Evolutionary conservation across 2,797 vertebrate genomes (phyloP), one percentile per base, ranked within the genome.

Genomic region (Rachycentron canadum): DNA sequence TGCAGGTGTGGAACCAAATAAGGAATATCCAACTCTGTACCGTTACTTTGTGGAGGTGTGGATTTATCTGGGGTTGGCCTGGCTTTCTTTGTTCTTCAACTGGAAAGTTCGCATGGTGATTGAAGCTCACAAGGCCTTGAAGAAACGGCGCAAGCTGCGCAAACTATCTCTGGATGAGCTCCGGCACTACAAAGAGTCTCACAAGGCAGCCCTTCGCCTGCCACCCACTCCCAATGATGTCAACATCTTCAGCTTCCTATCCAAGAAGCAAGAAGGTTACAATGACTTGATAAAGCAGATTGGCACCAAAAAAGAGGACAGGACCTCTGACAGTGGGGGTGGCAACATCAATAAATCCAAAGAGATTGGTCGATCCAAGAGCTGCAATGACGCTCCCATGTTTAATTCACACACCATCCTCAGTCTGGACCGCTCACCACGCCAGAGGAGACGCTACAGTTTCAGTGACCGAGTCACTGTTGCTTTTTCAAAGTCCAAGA

Each of bases 51-150:
- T 99, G 81, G 98, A 99, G 66, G 95, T 99, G n/a, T 99, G 98
- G 98, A 99, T 99, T 82, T 99, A 98, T 90, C 90, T 99, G 65
- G 98, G 98, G 1, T 75, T 99, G 87, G 98, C 98, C 76, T 99
- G 98, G 98, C 96, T 99, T 40, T 99, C 98, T 21, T 94, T 99
- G 49, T 99, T 99, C 79, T 97, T 99, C 85, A 99, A 98, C 89
- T 99, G 98, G 98, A 99, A 99, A 77, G 98, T 99, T 64, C 97
- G 98, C 76, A 99, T 99, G 98, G 97, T 99, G 65, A 95, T 99
- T 10, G 98, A 99, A 85, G 98, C 97, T 47, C 98, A 99, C 91
- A 99, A 99, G 91, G 98, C 98, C 34, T 96, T 99, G 60, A 99
- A 99, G 93, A 99, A 99, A 89, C 94, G 97, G 5, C 96, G 98